phyloP scores from a whole-genome alignment of 2,888 invertebrate species.

The Napeogenes sylphis region DNA sequence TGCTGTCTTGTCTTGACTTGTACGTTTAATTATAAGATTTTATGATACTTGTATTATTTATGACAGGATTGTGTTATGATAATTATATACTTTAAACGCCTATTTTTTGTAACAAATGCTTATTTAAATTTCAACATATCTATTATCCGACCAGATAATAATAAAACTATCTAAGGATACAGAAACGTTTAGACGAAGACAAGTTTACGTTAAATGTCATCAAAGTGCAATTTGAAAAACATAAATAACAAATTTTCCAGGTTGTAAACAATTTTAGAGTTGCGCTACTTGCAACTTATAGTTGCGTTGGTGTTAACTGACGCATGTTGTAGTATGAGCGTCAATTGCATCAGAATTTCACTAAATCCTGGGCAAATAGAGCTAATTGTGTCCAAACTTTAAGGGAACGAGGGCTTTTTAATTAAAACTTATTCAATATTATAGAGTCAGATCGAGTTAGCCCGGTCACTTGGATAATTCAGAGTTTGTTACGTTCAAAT shows the following conservation, averaged over 20 bases:
- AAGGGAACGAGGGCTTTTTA: conserved; percentile 58
- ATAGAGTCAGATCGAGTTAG: conserved; percentile 51
- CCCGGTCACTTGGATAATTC: conserved; percentile 47
- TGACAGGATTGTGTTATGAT: neutral
- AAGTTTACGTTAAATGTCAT: too few species aligned
- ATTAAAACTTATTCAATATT: conserved; percentile 74
- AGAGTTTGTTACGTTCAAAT: conserved; percentile 40
- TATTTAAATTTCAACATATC: neutral
- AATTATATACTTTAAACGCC: neutral
- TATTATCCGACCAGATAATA: too few species aligned
- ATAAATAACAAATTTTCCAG: too few species aligned
- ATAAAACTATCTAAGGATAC: too few species aligned
- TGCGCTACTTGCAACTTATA: neutral
- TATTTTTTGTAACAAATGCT: neutral
- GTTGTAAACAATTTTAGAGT: neutral
- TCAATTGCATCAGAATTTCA: conserved; percentile 33
- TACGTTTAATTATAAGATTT: neutral
- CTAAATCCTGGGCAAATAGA: conserved; percentile 46
- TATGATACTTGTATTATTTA: conserved; percentile 3
- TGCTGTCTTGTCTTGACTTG: conserved; percentile 9
- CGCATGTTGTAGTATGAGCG: conserved; percentile 13
- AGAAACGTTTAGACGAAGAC: too few species aligned
- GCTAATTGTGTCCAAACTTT: conserved; percentile 64
- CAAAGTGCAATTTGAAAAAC: too few species aligned
- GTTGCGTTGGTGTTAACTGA: neutral